Base-by-base conservation (phyloP, 2,888 invertebrate genomes). In the Rambutsinella grinnellia region DNA sequence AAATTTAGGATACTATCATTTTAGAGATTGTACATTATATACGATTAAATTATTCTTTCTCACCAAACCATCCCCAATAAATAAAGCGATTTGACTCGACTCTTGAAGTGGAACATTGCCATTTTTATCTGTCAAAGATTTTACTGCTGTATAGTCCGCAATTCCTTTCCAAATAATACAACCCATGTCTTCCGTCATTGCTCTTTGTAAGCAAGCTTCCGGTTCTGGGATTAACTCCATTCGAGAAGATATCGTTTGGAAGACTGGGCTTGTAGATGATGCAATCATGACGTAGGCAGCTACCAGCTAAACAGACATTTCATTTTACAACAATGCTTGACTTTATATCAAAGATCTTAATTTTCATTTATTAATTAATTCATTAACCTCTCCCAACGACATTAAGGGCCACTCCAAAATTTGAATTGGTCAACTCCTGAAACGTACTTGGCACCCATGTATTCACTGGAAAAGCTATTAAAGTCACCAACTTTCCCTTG, bases 351-450 rank as follows among this genome's bases (percentile, higher is more conserved):
- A 58, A 17, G n/a, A n/a, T 51, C 6, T n/a, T 51, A 13, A 51
- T 15, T 51, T 17, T 51, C 17, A 19, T 51, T 6, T n/a, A 51
- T n/a, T n/a, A 13, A 56, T 10, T 56, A 23, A 10, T 44, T 44
- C 44, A 21, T n/a, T 8, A 26, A 47, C 67, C 58, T 67, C 58
- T 67, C 19, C 66, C 66, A n/a, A 60, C 27, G 1, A 46, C 13
- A n/a, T 61, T 60, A 23, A 74, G 46, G 0, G 54, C 53, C 5
- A 74, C 44, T 2, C 26, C 15, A 17, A 17, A 63, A 15, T 72
- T n/a, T 10, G 65, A 72, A 19, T 65, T 57, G 1, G 72, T 58
- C 53, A 72, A 24, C 26, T 65, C 65, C 19, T 28, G 36, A 60
- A 72, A 72, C 0, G 65, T 72, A 3, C 5, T 13, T 3, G 72